Evolutionary conservation across 1,140 invertebrate species (phyloP).

Genomic region (Caenorhabditis latens): DNA sequence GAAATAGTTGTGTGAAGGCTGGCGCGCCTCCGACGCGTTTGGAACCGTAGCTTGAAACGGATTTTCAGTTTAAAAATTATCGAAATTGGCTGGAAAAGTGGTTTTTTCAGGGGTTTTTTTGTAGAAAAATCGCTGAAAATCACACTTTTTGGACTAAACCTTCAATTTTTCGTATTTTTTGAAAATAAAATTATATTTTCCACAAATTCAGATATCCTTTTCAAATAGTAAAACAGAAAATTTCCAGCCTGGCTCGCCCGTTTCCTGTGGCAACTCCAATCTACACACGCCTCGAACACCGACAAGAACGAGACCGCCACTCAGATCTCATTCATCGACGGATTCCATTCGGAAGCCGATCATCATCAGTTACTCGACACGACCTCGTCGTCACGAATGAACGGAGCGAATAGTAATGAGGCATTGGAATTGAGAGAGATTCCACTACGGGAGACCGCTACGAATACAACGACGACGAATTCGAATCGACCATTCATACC

Average conservation of each 20-base stretch:
- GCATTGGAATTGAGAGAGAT: not conserved
- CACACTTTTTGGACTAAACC: too few relatives aligned
- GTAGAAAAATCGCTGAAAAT: too few relatives aligned
- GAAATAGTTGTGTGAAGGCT: too few relatives aligned
- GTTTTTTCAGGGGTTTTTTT: too few relatives aligned
- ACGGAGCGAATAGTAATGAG: not conserved
- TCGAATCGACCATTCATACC: slow-evolving; percentile 5
- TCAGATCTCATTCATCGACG: slow-evolving; percentile 18
- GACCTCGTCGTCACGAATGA: not conserved
- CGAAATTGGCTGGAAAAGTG: too few relatives aligned
- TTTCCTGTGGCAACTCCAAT: slow-evolving; percentile 48
- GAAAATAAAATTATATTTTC: too few relatives aligned
- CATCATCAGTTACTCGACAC: not conserved
- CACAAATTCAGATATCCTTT: too few relatives aligned
- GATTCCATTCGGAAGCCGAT: slow-evolving; percentile 22
- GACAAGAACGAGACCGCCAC: slow-evolving; percentile 23
- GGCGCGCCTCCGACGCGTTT: too few relatives aligned
- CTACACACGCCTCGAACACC: not conserved
- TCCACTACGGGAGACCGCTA: not conserved
- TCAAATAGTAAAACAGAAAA: not conserved
- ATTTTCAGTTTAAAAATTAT: too few relatives aligned
- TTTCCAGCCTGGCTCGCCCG: slow-evolving; percentile 29
- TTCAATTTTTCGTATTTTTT: too few relatives aligned
- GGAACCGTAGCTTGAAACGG: too few relatives aligned
- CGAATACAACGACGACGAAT: not conserved